Evolutionary conservation across 2,888 invertebrate genomes (phyloP).

Genomic region (Macrosiphum euphorbiae): DNA sequence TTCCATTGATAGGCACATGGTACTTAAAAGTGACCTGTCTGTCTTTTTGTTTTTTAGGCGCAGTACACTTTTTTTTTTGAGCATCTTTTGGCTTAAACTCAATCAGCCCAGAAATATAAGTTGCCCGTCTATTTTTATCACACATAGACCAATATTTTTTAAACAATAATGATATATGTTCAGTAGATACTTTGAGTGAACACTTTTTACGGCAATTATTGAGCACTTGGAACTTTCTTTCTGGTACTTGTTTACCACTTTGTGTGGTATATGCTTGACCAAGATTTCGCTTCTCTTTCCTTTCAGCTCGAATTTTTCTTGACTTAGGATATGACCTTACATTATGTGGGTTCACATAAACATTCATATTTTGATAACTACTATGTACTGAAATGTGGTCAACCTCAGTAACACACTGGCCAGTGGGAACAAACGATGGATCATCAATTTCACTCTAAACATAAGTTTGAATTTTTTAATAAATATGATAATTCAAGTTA

Average conservation of each 20-base stretch:
- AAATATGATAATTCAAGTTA: too few relatives aligned
- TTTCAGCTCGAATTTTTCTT: conserved; percentile 12
- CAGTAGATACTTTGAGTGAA: background rate
- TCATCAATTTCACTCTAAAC: too few relatives aligned
- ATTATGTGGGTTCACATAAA: background rate
- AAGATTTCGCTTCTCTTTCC: background rate
- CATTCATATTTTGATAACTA: too few relatives aligned
- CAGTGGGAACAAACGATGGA: too few relatives aligned
- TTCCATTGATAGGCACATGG: background rate
- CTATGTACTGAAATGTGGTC: too few relatives aligned
- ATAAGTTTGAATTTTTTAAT: too few relatives aligned
- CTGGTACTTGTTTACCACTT: conserved; percentile 4
- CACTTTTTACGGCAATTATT: conserved; percentile 12
- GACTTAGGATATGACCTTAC: conserved; percentile 7
- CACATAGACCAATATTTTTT: conserved; percentile 12
- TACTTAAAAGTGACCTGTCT: background rate
- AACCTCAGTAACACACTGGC: too few relatives aligned
- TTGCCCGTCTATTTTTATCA: conserved; percentile 7
- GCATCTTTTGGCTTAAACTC: conserved; percentile 2
- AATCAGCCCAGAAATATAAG: conserved; percentile 5
- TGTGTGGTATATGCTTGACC: background rate
- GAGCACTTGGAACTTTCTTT: conserved; percentile 1
- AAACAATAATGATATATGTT: background rate
- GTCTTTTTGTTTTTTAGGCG: conserved; percentile 3
- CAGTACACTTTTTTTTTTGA: background rate